Evolutionary conservation across 2,797 vertebrate species (phyloP), one percentile per base, ranked within the genome.

Genomic region (Erpetoichthys calabaricus): DNA sequence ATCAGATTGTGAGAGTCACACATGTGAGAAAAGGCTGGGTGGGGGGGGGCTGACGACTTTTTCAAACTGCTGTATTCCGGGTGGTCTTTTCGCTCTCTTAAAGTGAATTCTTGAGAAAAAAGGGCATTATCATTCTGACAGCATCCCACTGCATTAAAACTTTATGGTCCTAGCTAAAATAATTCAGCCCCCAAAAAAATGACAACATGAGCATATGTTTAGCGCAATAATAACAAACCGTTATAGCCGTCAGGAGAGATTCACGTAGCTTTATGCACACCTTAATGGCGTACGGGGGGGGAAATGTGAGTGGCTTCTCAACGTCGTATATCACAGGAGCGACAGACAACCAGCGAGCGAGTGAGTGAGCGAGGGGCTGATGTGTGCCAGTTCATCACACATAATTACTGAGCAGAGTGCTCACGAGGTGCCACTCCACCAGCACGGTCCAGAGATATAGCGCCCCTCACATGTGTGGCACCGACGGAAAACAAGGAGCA

Each of bases 201-300:
- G 85, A 85, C 81, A 87, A 84, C 82, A 86, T 75, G 80, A 85
- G 84, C 90, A 93, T 92, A 92, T 93, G 90, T 87, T 89, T 85
- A 81, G 79, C 80, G 82, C 88, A 89, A 89, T 91, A 92, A 91
- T 86, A 90, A 88, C 86, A 90, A 89, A 88, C 77, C 83, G 84
- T 91, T 90, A 95, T 88, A 86, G 81, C 84, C 83, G 86, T 86
- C 89, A 80, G 76, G 89, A 91, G 88, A 88, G 86, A 84, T 75
- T 80, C 82, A 80, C 79, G 82, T 81, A 81, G 83, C 83, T 85
- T 88, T 83, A 84, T 84, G 82, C 85, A 86, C 83, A 88, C 85
- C 86, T 89, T 89, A 90, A 91, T 87, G 85, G 82, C 69, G 70
- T 86, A 83, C 80, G 80, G 81, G 84, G 85, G 81, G 85, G 25